A percentile compares a stretch with the other conserved stretches of the same genome.
Conservation (phyloP, 2,888 invertebrate species). For the Cremastobaeus sp. region DNA sequence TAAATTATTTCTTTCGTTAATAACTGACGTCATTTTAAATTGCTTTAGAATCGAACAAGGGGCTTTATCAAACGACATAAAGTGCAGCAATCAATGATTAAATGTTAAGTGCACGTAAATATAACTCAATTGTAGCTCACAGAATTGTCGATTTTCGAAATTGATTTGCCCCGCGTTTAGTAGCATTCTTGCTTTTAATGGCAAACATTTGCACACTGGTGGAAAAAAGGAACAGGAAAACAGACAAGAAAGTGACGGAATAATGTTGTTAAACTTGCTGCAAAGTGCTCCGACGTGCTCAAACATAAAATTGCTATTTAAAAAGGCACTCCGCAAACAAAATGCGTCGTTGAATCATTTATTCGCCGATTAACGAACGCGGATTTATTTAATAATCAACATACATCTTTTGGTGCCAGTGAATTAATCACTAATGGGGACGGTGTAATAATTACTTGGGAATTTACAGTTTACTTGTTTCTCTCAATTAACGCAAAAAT, state of each 20-base stretch:
- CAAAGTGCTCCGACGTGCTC: slow-evolving; percentile 1
- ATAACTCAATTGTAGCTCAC: slow-evolving; percentile 29
- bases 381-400: no score
- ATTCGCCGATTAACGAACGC: no score
- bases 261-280: background rate
- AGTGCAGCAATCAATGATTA: slow-evolving; percentile 29
- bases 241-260: background rate
- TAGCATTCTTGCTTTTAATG: slow-evolving; percentile 13
- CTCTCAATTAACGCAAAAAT: no score
- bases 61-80: slow-evolving; percentile 24
- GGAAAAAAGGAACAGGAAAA: slow-evolving; percentile 5
- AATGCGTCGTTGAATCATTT: no score
- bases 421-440: no score
- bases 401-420: no score
- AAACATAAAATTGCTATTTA: background rate
- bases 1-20: slow-evolving; percentile 13
- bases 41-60: slow-evolving; percentile 15
- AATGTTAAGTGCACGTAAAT: slow-evolving; percentile 36
- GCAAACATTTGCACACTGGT: slow-evolving; percentile 1
- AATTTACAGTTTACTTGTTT: no score
- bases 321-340: no score
- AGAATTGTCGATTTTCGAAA: slow-evolving; percentile 30
- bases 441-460: no score
- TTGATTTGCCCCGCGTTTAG: slow-evolving; percentile 8
- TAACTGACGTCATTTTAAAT: slow-evolving; percentile 8